phyloP scores from a whole-genome alignment of 2,797 vertebrate species.

The Iguana delicatissima region DNA sequence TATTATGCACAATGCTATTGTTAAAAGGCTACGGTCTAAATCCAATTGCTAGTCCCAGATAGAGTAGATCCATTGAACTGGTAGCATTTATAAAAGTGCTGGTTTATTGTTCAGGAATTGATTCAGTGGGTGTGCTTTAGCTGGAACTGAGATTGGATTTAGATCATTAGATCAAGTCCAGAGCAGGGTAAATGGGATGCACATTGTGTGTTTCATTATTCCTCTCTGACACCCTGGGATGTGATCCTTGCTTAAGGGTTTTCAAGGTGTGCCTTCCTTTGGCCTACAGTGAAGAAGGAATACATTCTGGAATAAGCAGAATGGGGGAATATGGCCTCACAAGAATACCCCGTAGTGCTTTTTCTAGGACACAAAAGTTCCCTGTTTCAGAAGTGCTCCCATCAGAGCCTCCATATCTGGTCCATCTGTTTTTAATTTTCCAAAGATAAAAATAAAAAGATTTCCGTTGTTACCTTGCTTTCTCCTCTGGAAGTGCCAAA shows the following conservation, averaged over 20 bases:
- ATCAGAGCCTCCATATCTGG: background rate
- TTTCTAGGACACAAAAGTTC: rapidly evolving
- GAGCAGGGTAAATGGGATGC: too few relatives aligned
- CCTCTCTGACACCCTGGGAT: background rate
- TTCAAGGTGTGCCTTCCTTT: background rate
- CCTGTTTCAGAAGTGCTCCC: background rate
- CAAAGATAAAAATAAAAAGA: background rate
- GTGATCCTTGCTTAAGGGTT: background rate
- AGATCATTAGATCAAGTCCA: too few relatives aligned
- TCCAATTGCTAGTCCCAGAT: too few relatives aligned
- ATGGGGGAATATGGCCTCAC: background rate
- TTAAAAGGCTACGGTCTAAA: too few relatives aligned
- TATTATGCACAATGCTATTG: too few relatives aligned
- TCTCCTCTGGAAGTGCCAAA: background rate
- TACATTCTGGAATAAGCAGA: background rate
- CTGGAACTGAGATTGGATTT: too few relatives aligned
- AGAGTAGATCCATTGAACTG: too few relatives aligned
- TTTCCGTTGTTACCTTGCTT: background rate
- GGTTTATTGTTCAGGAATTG: too few relatives aligned
- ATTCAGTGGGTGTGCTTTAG: too few relatives aligned
- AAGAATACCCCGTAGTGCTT: constrained; percentile 1
- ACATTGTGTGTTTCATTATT: too few relatives aligned
- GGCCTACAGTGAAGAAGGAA: background rate
- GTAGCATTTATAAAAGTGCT: too few relatives aligned
- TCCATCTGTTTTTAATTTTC: background rate